Conservation (phyloP, 1,140 invertebrate species). For the Antheraea mylitta region DNA sequence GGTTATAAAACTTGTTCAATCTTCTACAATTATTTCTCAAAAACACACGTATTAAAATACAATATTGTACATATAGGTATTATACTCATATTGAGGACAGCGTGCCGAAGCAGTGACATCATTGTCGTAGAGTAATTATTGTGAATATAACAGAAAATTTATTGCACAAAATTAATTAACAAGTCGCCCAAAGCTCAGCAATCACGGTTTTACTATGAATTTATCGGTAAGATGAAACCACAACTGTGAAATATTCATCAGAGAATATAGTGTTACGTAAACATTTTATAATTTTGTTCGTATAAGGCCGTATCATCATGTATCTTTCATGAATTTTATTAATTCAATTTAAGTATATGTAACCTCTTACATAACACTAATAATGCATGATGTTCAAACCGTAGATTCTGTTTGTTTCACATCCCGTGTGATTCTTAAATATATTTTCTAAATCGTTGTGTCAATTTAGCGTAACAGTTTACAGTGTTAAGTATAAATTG, state of each 20-base stretch:
- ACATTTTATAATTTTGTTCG: background rate
- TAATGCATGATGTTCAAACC: too few relatives aligned
- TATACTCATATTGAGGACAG: background rate
- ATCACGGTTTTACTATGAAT: constrained; percentile 2
- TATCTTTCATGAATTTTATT: too few relatives aligned
- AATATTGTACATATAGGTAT: background rate
- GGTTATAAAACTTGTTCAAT: background rate
- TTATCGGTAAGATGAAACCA: background rate
- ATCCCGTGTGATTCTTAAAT: too few relatives aligned
- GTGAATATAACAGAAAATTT: constrained; percentile 13
- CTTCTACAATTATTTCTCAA: background rate
- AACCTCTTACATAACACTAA: too few relatives aligned
- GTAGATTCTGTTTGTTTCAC: too few relatives aligned
- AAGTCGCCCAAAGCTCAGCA: constrained; percentile 7
- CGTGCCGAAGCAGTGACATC: constrained; percentile 11
- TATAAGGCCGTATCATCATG: background rate
- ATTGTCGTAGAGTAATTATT: constrained; percentile 18
- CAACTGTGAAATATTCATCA: background rate
- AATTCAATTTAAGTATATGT: too few relatives aligned
- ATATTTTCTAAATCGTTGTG: too few relatives aligned
- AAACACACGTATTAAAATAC: background rate
- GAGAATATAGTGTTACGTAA: background rate
- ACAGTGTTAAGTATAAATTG: too few relatives aligned
- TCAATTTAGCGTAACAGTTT: too few relatives aligned
- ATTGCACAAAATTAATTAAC: constrained; percentile 19